These are phyloP conservation scores for Tanytarsus gracilentus DNA, from an alignment of 2,888 invertebrate species.

Conservation along the genomic window DNA sequence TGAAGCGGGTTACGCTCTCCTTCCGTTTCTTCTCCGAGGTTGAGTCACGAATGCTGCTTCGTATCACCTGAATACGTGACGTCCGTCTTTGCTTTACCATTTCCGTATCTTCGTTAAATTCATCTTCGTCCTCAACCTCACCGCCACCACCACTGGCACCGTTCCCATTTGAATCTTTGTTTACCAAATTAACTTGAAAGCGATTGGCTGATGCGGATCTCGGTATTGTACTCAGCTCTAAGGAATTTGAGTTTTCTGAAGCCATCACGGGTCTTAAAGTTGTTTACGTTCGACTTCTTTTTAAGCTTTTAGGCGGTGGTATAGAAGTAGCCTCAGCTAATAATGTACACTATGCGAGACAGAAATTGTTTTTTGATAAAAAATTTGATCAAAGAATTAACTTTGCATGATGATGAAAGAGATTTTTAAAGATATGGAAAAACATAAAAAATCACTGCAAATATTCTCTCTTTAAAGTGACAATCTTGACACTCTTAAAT, in stretches of 20 bases:
- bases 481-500: neutral
- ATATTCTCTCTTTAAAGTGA: neutral
- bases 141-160: conserved; percentile 29
- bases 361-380: too few relatives aligned
- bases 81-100: conserved; percentile 9
- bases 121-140: conserved; percentile 1
- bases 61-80: conserved; percentile 40
- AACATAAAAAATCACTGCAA: neutral
- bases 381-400: too few relatives aligned
- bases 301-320: too few relatives aligned
- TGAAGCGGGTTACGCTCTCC: conserved; percentile 54
- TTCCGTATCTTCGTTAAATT: conserved; percentile 24
- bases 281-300: too few relatives aligned
- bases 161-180: conserved; percentile 37
- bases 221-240: conserved; percentile 14
- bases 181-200: conserved; percentile 44
- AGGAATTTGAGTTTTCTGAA: conserved; percentile 2
- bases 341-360: too few relatives aligned
- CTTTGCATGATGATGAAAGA: too few relatives aligned
- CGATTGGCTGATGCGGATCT: conserved; percentile 36
- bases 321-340: too few relatives aligned
- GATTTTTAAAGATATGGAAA: too few relatives aligned
- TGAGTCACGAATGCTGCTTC: conserved; percentile 53
- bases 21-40: conserved; percentile 34
- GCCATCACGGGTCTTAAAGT: too few relatives aligned